Evolutionary conservation across 2,113 vertebrate genomes (phyloP).

Genomic region (Sula dactylatra): DNA sequence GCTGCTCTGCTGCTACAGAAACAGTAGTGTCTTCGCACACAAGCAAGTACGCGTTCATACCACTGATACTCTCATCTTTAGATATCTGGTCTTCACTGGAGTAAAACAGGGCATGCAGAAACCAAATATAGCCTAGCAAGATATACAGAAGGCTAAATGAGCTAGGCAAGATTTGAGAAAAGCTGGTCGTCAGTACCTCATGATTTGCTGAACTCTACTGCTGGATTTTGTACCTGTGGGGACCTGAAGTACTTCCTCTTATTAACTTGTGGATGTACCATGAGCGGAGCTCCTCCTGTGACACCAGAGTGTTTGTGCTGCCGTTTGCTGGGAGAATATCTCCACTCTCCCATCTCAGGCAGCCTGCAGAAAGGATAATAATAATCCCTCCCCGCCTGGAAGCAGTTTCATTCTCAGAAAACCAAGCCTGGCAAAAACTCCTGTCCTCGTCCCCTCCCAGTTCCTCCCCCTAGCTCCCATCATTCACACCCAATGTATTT

Average conservation of each 20-base stretch:
- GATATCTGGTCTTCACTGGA: neutral
- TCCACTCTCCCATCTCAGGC: neutral
- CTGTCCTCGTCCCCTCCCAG: neutral
- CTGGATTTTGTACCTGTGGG: neutral
- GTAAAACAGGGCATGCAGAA: neutral
- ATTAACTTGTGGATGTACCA: neutral
- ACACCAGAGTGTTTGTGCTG: neutral
- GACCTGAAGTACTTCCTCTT: neutral
- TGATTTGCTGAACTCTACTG: neutral
- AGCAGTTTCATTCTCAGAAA: constrained; percentile 49
- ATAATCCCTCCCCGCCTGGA: neutral
- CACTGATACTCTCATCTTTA: neutral
- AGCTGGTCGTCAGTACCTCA: neutral
- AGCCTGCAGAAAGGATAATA: neutral
- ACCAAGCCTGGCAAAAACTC: constrained; percentile 47
- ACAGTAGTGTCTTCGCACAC: neutral
- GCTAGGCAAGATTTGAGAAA: neutral
- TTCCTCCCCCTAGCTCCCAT: constrained; percentile 46
- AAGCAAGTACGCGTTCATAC: neutral
- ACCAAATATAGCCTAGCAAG: neutral
- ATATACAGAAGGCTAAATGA: neutral
- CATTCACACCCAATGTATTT: constrained; percentile 74
- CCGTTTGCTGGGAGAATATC: neutral
- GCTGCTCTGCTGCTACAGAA: neutral
- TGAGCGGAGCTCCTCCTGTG: neutral